A percentile compares a stretch with the other conserved stretches of the same genome.
Conservation (phyloP, 2,888 invertebrate genomes). For the Pammene fasciana region DNA sequence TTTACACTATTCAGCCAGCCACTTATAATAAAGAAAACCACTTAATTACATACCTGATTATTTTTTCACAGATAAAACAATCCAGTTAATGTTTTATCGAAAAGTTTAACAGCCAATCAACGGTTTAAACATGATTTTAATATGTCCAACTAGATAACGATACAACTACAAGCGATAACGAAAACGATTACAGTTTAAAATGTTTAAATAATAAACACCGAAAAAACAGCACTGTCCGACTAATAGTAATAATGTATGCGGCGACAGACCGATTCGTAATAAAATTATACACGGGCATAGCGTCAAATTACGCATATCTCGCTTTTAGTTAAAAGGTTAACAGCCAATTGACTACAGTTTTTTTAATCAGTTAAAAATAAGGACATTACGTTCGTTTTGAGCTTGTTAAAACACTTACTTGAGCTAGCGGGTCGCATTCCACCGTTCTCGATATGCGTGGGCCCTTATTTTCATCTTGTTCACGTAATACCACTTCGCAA, state of each 20-base stretch:
- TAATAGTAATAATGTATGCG: constrained; percentile 74
- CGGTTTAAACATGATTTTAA: constrained; percentile 75
- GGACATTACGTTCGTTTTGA: constrained; percentile 64
- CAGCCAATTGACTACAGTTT: constrained; percentile 83
- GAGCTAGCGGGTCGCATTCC: constrained; percentile 81
- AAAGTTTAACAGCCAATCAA: constrained; percentile 76
- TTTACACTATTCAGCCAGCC: constrained; percentile 35
- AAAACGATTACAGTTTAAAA: constrained; percentile 64
- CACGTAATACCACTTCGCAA: constrained; percentile 82
- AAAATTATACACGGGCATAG: constrained; percentile 81
- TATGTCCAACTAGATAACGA: constrained; percentile 74
- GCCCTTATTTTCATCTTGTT: constrained; percentile 82
- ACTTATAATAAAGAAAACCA: constrained; percentile 28
- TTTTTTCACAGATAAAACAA: constrained; percentile 32
- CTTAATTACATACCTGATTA: constrained; percentile 39
- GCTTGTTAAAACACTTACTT: constrained; percentile 67
- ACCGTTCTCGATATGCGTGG: constrained; percentile 80
- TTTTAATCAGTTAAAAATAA: constrained; percentile 83
- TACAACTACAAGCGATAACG: constrained; percentile 74
- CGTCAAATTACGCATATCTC: constrained; percentile 83
- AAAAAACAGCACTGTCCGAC: constrained; percentile 43
- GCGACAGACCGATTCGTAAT: constrained; percentile 74
- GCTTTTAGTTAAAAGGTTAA: constrained; percentile 84
- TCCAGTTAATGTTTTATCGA: constrained; percentile 63
- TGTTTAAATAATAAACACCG: constrained; percentile 55